A percentile compares a stretch with the other conserved stretches of the same genome.
Evolutionary conservation across 1,140 invertebrate species (phyloP).

Genomic region (Nasonia giraulti): DNA sequence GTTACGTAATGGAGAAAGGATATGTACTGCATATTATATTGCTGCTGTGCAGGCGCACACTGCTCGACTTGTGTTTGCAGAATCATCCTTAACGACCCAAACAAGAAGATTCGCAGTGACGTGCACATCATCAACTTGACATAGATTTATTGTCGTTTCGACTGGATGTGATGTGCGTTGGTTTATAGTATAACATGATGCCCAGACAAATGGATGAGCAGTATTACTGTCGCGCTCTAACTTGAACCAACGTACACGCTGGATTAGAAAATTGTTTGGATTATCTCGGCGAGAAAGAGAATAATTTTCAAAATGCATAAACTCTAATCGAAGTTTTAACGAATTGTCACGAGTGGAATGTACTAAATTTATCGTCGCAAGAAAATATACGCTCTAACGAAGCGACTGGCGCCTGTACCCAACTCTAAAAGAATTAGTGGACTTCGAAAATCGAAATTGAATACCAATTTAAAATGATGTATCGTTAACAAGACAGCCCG

Average conservation of each 20-base stretch:
- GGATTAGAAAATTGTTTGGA: not conserved
- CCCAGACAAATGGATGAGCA: not conserved
- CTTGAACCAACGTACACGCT: too few relatives aligned
- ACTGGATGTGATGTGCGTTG: conserved; percentile 24
- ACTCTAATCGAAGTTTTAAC: too few relatives aligned
- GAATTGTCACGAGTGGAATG: not conserved
- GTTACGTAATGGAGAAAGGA: conserved; percentile 20
- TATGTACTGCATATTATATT: conserved; percentile 6
- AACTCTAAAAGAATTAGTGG: not conserved
- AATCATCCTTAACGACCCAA: conserved; percentile 40
- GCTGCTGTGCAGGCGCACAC: not conserved
- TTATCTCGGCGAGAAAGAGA: too few relatives aligned
- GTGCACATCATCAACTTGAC: conserved; percentile 35
- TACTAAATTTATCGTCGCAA: not conserved
- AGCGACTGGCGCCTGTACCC: not conserved
- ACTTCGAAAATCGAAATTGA: not conserved
- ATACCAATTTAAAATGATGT: conserved; percentile 29
- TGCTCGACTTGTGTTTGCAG: conserved; percentile 20
- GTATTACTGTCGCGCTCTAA: not conserved
- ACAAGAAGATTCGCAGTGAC: conserved; percentile 34
- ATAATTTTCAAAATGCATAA: too few relatives aligned
- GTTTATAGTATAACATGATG: conserved; percentile 28
- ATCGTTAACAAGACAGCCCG: not conserved
- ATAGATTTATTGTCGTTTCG: conserved; percentile 42
- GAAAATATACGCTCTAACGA: not conserved